Base-by-base conservation (phyloP, 2,888 invertebrate species). In the Drosophila greeni region DNA sequence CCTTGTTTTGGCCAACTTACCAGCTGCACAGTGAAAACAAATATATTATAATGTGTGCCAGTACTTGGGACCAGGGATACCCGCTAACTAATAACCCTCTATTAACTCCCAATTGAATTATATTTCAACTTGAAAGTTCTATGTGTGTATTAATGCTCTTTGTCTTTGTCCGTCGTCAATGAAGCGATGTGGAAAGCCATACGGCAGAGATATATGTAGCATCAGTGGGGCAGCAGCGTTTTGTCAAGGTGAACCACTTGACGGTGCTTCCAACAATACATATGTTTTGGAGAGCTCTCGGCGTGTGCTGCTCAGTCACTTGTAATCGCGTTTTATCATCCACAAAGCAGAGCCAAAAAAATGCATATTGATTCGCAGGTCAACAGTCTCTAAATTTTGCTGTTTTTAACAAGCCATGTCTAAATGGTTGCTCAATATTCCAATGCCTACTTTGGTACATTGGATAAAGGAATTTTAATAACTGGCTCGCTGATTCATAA, bases 111-210 rank as follows among this genome's bases (percentile, higher is more conserved):
- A 14, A n/a, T 43, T 42, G 6, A 24, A 26, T 26, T 18, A 29
- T 29, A 43, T 43, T 16, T 16, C 3, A n/a, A 24, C n/a, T 42
- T 43, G 1, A 16, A 42, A 45, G 45, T 45, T 47, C 45, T 47
- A n/a, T n/a, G 29, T 45, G 29, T 31, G 29, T 7, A 34, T 47
- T 18, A 47, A 20, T 31, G 49, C 43, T 56, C 49, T 42, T 70
- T 70, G 56, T 62, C 57, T 67, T 60, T 45, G 49, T 47, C 43
- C 24, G 54, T 42, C 64, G 64, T 43, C 53, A 51, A 58, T 70
- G 75, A 64, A 74, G 54, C 57, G 58, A 69, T 74, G 82, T 81
- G 79, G 58, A 76, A 76, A 76, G 72, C 66, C 52, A 45, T 39
- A 39, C 7, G 36, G 37, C 61, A 42, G 29, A 42, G 24, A 42